Conservation (phyloP, 1,140 invertebrate species). For the Glossosoma conforme region DNA sequence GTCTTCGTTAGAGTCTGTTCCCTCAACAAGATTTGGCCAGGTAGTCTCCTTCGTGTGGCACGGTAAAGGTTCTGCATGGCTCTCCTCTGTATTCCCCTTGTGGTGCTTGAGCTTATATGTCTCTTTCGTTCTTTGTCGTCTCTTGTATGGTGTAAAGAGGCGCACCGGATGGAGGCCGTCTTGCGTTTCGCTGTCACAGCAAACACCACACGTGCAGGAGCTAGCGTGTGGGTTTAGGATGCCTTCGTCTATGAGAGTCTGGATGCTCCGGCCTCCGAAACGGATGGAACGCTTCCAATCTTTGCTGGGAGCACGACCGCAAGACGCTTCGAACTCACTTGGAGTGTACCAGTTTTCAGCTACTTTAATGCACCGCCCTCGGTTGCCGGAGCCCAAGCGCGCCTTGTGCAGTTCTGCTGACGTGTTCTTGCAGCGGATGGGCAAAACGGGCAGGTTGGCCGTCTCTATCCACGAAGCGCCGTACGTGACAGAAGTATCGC, state of each 20-base stretch:
- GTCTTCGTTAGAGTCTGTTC: constrained; percentile 51
- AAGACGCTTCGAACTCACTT: constrained; percentile 87
- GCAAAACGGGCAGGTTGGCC: constrained; percentile 75
- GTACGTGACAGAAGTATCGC: constrained; percentile 31
- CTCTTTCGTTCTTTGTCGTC: constrained; percentile 63
- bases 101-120: constrained; percentile 46
- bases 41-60: constrained; percentile 52
- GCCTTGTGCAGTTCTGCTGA: constrained; percentile 85
- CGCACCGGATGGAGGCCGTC: constrained; percentile 86
- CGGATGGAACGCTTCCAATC: constrained; percentile 94
- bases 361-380: constrained; percentile 84
- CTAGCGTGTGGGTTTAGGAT: constrained; percentile 89
- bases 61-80: constrained; percentile 46
- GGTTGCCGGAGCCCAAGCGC: constrained; percentile 81
- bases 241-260: constrained; percentile 88
- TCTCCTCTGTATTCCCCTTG: constrained; percentile 48
- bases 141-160: constrained; percentile 88
- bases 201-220: constrained; percentile 90
- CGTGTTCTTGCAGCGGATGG: constrained; percentile 77
- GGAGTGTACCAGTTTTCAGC: constrained; percentile 86
- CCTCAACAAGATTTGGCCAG: constrained; percentile 54
- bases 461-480: constrained; percentile 70
- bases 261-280: constrained; percentile 84
- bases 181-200: constrained; percentile 84
- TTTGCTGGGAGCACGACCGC: constrained; percentile 87